Percentiles rank a stretch among this genome's conserved stretches.
These are phyloP conservation scores for Papilio gigon DNA, from an alignment of 2,888 invertebrate species.

Conservation along the genomic window DNA sequence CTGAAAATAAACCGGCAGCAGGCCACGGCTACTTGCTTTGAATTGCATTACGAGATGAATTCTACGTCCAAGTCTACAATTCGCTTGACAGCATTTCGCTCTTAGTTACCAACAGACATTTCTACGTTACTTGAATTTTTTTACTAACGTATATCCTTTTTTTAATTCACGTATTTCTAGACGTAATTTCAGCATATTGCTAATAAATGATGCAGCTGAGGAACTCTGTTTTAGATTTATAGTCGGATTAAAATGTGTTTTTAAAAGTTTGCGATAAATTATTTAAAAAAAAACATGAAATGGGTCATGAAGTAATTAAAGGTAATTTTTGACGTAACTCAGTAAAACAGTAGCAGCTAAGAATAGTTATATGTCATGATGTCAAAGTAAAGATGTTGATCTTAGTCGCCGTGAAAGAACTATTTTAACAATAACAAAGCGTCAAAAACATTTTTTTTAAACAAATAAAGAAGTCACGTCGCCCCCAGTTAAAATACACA, in stretches of 20 bases:
- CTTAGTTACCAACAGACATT: not conserved
- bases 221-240: not conserved
- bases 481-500: conserved; percentile 53
- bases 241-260: not conserved
- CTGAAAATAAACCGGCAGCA: conserved; percentile 72
- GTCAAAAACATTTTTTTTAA: conserved; percentile 29
- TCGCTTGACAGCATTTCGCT: not conserved
- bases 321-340: too few species aligned
- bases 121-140: too few species aligned
- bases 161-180: too few species aligned
- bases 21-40: conserved; percentile 56
- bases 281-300: too few species aligned
- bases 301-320: too few species aligned
- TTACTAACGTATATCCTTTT: too few species aligned
- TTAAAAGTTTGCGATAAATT: too few species aligned
- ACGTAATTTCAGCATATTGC: too few species aligned
- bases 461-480: conserved; percentile 49
- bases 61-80: conserved; percentile 39
- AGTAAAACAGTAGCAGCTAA: too few species aligned
- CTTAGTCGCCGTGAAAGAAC: not conserved
- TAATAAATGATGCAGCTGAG: too few species aligned
- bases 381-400: not conserved
- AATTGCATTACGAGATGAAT: conserved; percentile 47
- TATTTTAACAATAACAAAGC: conserved; percentile 3
- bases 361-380: too few species aligned